Base-by-base conservation (phyloP, 2,888 invertebrate genomes). In the Patella ulyssiponensis region DNA sequence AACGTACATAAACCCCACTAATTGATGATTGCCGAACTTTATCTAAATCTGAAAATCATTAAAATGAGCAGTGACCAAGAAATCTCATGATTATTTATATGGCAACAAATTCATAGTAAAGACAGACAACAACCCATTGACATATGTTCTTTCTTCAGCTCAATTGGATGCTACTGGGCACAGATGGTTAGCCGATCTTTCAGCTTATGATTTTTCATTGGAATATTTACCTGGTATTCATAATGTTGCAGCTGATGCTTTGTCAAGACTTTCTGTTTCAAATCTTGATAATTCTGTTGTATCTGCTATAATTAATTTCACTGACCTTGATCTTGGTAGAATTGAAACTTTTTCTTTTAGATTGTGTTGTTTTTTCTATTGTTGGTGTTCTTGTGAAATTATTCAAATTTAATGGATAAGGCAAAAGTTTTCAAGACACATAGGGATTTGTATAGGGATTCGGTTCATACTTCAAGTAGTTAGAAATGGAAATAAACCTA, bases 121-220 rank as follows among this genome's bases (percentile, higher is more conserved):
- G 14, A 81, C 81, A 14, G 81, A 81, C 64, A 79, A 81, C 53
- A 81, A 81, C 44, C 81, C 81, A 27, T 52, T 83, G 3, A 80
- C 80, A 7, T 77, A 80, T 33, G 79, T 79, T 12, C 51, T 80
- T 17, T 75, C 79, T 56, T 44, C 75, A 20, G 82, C 80, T n/a
- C 75, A 79, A 20, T 33, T 82, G 23, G 81, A 83, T 71, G 74
- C 78, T 14, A 80, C 81, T 54, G 80, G 80, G 3, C 79, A 80
- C 14, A 27, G 81, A 54, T 82, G 80, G 80, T 33, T 77, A 15
- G 75, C 83, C 14, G 74, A 52, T 11, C 70, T 83, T 14, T 73
- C 76, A 9, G 20, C 71, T 15, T 81, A 74, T 53, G 74, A 80
- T 56, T 81, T 82, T 69, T 69, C 77, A 53, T 74, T 83, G 5